Conservation (phyloP, 2,888 invertebrate genomes). For the Osmoderma eremita region DNA sequence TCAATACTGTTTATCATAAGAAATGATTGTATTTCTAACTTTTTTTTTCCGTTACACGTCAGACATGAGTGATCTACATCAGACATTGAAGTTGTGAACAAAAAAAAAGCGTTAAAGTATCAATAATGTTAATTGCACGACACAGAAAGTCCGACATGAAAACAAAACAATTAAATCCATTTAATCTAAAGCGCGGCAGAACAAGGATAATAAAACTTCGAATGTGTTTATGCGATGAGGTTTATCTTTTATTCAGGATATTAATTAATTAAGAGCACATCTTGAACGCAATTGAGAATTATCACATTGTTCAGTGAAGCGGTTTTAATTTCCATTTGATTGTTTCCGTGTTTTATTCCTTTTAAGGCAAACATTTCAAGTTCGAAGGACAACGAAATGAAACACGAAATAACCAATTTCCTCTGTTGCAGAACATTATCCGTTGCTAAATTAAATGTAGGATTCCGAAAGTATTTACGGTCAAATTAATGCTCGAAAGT, state of each 20-base stretch:
- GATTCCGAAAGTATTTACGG: no score
- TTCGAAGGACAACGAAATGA: no score
- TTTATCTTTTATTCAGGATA: constrained; percentile 23
- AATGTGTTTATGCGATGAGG: constrained; percentile 12
- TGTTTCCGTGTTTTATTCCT: no score
- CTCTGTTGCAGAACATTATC: no score
- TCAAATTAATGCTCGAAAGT: no score
- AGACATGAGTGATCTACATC: neutral
- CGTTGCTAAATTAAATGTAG: no score
- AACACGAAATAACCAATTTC: no score
- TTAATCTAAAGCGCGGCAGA: constrained; percentile 16
- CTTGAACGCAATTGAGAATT: neutral
- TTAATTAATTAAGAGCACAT: constrained; percentile 15
- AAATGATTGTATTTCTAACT: no score
- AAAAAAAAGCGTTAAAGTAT: constrained; percentile 20
- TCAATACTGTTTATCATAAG: no score
- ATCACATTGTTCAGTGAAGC: neutral
- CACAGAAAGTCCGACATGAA: constrained; percentile 10
- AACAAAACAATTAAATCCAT: constrained; percentile 29
- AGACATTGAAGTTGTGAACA: constrained; percentile 14
- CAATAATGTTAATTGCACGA: constrained; percentile 25
- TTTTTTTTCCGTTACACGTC: neutral
- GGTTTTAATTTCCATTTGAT: no score
- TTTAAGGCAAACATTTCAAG: no score
- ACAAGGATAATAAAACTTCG: constrained; percentile 14